phyloP scores from a whole-genome alignment of 2,113 vertebrate genomes.

The Percopsis transmontana region DNA sequence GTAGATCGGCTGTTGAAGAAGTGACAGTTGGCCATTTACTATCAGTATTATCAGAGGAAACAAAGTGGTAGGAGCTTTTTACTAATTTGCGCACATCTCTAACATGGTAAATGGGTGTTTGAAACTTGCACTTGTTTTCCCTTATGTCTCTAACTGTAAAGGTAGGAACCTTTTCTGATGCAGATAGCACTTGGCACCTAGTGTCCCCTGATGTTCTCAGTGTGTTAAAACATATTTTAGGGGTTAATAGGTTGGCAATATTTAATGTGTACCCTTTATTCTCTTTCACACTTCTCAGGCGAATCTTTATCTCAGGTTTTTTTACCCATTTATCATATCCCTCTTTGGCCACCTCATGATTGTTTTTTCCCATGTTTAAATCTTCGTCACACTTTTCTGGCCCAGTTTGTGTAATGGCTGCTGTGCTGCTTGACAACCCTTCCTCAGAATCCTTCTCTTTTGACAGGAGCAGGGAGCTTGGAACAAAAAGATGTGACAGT shows the following conservation, averaged over 20 bases:
- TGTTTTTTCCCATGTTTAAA: conserved; percentile 26
- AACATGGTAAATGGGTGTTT: conserved; percentile 91
- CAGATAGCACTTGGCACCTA: conserved; percentile 63
- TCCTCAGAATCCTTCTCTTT: conserved; percentile 75
- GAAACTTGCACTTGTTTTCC: conserved; percentile 85
- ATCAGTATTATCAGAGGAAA: conserved; percentile 83
- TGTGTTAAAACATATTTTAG: conserved; percentile 77
- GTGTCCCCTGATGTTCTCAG: conserved; percentile 67
- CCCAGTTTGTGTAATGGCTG: conserved; percentile 7
- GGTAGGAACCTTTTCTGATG: conserved; percentile 85
- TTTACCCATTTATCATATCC: conserved; percentile 59
- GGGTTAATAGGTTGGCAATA: conserved; percentile 90
- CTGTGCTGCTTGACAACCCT: conserved; percentile 24
- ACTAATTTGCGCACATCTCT: conserved; percentile 94
- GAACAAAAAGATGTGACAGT: conserved; percentile 90
- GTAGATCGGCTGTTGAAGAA: conserved; percentile 67
- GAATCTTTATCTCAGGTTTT: conserved; percentile 90
- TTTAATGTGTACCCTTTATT: conserved; percentile 82
- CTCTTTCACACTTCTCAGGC: conserved; percentile 85
- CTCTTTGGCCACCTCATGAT: conserved; percentile 21
- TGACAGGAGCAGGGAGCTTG: conserved; percentile 83
- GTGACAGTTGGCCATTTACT: conserved; percentile 40
- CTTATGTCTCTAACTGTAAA: conserved; percentile 91
- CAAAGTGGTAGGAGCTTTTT: conserved; percentile 87
- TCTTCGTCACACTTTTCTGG: conserved; percentile 47